Evolutionary conservation across 1,140 invertebrate species (phyloP).

Genomic region (Leptinotarsa defecta): DNA sequence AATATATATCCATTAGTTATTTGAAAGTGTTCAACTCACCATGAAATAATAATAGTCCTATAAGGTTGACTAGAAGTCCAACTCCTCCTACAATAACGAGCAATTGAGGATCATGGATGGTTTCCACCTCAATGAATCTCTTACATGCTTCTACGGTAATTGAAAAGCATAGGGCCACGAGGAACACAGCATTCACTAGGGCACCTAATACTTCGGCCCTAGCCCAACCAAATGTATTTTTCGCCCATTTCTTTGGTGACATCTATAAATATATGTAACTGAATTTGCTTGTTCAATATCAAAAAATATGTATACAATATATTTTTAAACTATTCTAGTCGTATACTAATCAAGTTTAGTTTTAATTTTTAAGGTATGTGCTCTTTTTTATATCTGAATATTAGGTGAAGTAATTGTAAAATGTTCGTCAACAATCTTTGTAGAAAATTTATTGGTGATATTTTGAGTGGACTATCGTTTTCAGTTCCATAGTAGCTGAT

Average conservation of each 20-base stretch:
- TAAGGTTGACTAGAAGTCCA: slow-evolving; percentile 81
- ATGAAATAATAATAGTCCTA: slow-evolving; percentile 82
- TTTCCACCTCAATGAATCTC: slow-evolving; percentile 82
- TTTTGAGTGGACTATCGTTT: too few relatives aligned
- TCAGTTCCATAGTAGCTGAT: too few relatives aligned
- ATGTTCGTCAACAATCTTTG: too few relatives aligned
- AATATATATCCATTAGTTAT: too few relatives aligned
- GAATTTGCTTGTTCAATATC: slow-evolving; percentile 11
- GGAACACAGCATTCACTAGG: slow-evolving; percentile 88
- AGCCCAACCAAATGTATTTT: slow-evolving; percentile 95
- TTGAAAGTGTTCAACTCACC: slow-evolving; percentile 62
- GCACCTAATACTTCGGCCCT: slow-evolving; percentile 93
- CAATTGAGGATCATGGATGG: slow-evolving; percentile 79
- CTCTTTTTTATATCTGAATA: too few relatives aligned
- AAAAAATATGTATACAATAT: neutral
- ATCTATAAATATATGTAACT: slow-evolving; percentile 66
- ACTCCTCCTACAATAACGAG: slow-evolving; percentile 78
- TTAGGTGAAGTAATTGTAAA: too few relatives aligned
- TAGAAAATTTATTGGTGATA: too few relatives aligned
- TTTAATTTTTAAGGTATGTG: too few relatives aligned
- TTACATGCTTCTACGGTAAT: slow-evolving; percentile 90
- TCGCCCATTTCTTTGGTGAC: slow-evolving; percentile 94
- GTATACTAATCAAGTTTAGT: too few relatives aligned
- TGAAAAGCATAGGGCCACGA: slow-evolving; percentile 91
- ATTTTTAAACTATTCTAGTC: too few relatives aligned